phyloP scores from a whole-genome alignment of 2,888 invertebrate species.

The Chorisops tibialis region DNA sequence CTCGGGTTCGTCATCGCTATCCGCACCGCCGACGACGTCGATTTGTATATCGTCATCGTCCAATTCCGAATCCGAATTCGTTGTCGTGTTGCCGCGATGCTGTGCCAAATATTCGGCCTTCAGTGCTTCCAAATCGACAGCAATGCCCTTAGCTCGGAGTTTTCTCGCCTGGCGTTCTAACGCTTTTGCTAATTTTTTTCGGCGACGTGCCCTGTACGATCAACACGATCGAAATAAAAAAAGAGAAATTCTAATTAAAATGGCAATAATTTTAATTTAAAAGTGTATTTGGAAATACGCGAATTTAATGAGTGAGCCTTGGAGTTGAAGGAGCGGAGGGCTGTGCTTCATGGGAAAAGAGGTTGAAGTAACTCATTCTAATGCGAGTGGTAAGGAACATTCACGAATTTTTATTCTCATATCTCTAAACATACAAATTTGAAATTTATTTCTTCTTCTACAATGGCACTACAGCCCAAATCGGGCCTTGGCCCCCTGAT shows the following conservation, averaged over 20 bases:
- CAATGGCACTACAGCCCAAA: too few relatives aligned
- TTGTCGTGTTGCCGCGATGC: conserved; percentile 60
- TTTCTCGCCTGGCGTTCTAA: conserved; percentile 90
- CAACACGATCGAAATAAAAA: conserved; percentile 28
- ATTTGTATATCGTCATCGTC: conserved; percentile 73
- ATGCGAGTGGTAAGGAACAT: too few relatives aligned
- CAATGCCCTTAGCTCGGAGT: conserved; percentile 84
- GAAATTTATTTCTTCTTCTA: too few relatives aligned
- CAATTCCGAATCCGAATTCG: conserved; percentile 61
- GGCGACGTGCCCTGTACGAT: conserved; percentile 68
- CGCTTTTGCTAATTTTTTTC: conserved; percentile 89
- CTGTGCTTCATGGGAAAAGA: too few relatives aligned
- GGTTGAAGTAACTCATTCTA: too few relatives aligned
- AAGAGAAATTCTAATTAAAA: conserved; percentile 25
- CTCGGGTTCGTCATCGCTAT: conserved; percentile 69
- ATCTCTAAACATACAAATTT: too few relatives aligned
- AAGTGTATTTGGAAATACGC: too few relatives aligned
- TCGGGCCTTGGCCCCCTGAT: too few relatives aligned
- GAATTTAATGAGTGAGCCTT: too few relatives aligned
- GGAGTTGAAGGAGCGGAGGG: too few relatives aligned
- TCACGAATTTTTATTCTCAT: too few relatives aligned
- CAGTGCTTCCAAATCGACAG: conserved; percentile 81
- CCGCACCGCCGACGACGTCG: conserved; percentile 79
- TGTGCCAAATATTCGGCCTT: conserved; percentile 82
- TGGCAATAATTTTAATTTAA: conserved; percentile 15